Base-by-base conservation (phyloP, 92 coral and sea anemone species). In the Micromussa lordhowensis region DNA sequence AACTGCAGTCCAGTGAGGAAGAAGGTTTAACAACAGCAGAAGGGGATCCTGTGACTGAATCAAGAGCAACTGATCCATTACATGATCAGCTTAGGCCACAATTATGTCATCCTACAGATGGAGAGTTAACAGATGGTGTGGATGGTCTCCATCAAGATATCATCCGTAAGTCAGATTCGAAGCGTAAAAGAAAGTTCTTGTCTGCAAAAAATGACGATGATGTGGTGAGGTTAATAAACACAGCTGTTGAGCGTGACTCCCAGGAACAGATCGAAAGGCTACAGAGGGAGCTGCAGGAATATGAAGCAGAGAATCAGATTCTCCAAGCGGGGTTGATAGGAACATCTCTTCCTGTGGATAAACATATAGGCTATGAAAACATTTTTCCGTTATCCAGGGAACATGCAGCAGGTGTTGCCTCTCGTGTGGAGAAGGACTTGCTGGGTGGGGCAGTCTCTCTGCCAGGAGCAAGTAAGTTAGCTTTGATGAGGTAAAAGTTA, bases 281-380 rank as follows among this genome's bases (percentile, higher is more conserved):
- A 18, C 44, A 64, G 51, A 75, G 49, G 58, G 19, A 61, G 89
- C 28, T 85, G 40, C 63, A 58, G 48, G 32, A 76, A 57, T 30
- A 18, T 19, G 77, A 85, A 34, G 75, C 35, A 34, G 77, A 85
- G 59, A 85, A 63, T 7, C 44, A 63, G 31, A 22, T 64, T 16
- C 63, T 77, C 32, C 48, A 28, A 66, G n/a, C 40, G 1, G 89
- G 77, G 10, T 22, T 85, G 17, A 76, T 68, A 26, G 19, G n/a
- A 75, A 40, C 29, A 5, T 54, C 18, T 4, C 64, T 85, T 26
- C 77, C 38, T 75, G 76, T 36, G 28, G 64, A 44, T 64, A 85
- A 48, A 76, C 64, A 76, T 29, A 85, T 10, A 44, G 82, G 76
- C 30, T 12, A 64, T 63, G 75, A 29, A 9, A 55, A 35, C 32